phyloP scores from a whole-genome alignment of 2,888 invertebrate genomes.

The Argynnis bischoffii region DNA sequence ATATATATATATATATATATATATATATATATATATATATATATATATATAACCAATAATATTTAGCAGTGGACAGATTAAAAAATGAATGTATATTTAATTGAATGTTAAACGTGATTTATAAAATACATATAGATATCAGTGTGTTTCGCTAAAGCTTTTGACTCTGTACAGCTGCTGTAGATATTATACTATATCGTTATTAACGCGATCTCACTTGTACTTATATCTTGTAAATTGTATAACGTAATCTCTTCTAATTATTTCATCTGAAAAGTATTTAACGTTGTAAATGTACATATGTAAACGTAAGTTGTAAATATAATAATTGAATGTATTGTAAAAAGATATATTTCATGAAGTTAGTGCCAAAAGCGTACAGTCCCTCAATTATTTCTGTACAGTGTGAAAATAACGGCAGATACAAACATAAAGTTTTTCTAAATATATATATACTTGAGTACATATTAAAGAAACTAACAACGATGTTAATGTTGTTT shows the following conservation, averaged over 20 bases:
- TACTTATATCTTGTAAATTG: slow-evolving; percentile 38
- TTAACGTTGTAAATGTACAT: slow-evolving; percentile 65
- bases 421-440: slow-evolving; percentile 25
- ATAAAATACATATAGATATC: slow-evolving; percentile 26
- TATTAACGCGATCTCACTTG: slow-evolving; percentile 33
- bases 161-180: slow-evolving; percentile 39
- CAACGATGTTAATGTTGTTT: not conserved
- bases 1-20: too few species aligned
- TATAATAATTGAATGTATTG: slow-evolving; percentile 70
- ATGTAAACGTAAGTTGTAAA: slow-evolving; percentile 71
- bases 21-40: too few species aligned
- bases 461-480: not conserved
- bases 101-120: slow-evolving; percentile 33
- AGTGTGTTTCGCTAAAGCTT: slow-evolving; percentile 39
- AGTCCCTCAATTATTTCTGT: slow-evolving; percentile 60
- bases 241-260: slow-evolving; percentile 55
- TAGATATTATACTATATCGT: slow-evolving; percentile 37
- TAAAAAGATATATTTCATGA: slow-evolving; percentile 72
- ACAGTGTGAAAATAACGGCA: slow-evolving; percentile 48
- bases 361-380: slow-evolving; percentile 80
- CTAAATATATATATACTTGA: slow-evolving; percentile 15
- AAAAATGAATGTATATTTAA: slow-evolving; percentile 25
- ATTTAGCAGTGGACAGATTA: slow-evolving; percentile 15
- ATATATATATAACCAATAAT: not conserved
- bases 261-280: slow-evolving; percentile 43